phyloP scores from a whole-genome alignment of 2,797 vertebrate genomes.

The Hydrocynus forskahlii region DNA sequence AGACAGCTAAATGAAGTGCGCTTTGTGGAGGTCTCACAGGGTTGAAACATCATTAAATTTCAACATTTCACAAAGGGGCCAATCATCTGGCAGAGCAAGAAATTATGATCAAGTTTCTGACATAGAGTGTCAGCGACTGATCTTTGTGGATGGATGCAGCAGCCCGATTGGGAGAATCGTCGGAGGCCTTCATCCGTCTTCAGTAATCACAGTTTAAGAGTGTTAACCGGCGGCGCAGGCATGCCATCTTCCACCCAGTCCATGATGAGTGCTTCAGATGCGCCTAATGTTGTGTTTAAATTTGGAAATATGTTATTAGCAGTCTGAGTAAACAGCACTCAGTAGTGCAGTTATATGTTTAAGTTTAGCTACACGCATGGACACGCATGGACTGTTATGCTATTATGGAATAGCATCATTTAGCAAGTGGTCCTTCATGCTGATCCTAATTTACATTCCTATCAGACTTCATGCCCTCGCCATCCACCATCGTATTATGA shows the following conservation, averaged over 20 bases:
- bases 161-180: constrained; percentile 30
- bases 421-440: not conserved
- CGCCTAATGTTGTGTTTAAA: constrained; percentile 39
- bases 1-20: constrained; percentile 37
- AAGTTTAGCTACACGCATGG: not conserved
- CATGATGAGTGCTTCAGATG: constrained; percentile 29
- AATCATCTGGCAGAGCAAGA: constrained; percentile 27
- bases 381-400: constrained; percentile 18
- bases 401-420: constrained; percentile 28
- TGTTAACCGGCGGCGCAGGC: constrained; percentile 24
- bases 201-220: constrained; percentile 24
- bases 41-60: constrained; percentile 37
- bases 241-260: constrained; percentile 13
- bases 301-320: constrained; percentile 35
- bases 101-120: constrained; percentile 27
- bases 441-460: constrained; percentile 9
- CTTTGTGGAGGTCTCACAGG: constrained; percentile 6
- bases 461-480: constrained; percentile 14
- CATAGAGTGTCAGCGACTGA: constrained; percentile 33
- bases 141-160: constrained; percentile 40
- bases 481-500: not conserved
- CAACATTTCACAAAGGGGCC: constrained; percentile 8
- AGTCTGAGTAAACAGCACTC: constrained; percentile 39
- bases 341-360: constrained; percentile 12
- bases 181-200: constrained; percentile 31